These are phyloP conservation scores for Felis chaus DNA, from an alignment of 2,113 vertebrate genomes.

Conservation along the genomic window DNA sequence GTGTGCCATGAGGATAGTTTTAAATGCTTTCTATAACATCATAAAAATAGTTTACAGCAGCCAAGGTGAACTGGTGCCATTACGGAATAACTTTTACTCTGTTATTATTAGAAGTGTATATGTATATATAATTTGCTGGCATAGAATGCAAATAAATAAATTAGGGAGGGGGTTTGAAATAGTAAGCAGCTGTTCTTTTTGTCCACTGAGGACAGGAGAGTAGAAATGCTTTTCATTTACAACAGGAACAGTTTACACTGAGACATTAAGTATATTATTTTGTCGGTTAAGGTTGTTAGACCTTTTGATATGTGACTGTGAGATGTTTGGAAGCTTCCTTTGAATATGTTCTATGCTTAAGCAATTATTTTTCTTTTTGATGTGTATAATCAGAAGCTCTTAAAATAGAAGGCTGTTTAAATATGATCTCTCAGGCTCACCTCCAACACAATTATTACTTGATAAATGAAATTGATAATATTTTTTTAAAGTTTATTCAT, in stretches of 20 bases:
- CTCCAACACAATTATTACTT: background rate
- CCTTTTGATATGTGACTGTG: background rate
- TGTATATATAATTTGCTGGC: background rate
- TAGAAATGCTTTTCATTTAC: background rate
- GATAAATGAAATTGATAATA: background rate
- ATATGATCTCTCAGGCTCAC: background rate
- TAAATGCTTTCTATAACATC: background rate
- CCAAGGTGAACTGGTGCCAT: background rate
- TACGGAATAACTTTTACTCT: background rate
- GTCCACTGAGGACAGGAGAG: background rate
- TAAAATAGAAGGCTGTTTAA: background rate
- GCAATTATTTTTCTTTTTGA: slow-evolving; percentile 18
- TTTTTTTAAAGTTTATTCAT: too few relatives aligned
- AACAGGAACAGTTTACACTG: background rate
- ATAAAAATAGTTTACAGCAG: background rate
- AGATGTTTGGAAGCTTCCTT: background rate
- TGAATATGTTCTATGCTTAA: background rate
- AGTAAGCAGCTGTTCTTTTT: background rate
- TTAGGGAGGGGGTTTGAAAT: background rate
- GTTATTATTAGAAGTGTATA: background rate
- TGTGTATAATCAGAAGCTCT: background rate
- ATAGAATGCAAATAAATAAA: background rate
- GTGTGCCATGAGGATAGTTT: background rate
- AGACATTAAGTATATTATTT: background rate
- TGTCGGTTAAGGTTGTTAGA: background rate